Percentiles rank a stretch among this genome's conserved stretches.
phyloP scores from a whole-genome alignment of 1,140 invertebrate genomes.

The Maniola jurtina region DNA sequence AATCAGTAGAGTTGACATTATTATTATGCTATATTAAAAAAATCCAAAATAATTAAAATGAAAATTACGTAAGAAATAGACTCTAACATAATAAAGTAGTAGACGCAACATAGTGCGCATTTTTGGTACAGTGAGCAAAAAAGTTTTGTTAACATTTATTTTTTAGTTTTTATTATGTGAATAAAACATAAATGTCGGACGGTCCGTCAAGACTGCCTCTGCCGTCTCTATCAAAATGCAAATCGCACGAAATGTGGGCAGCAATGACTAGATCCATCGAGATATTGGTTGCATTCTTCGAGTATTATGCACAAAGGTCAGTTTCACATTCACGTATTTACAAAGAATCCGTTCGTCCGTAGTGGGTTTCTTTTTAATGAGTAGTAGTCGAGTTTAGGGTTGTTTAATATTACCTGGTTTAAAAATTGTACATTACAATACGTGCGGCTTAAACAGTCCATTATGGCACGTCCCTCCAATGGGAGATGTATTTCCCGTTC shows the following conservation, averaged over 20 bases:
- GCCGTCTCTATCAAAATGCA: constrained; percentile 66
- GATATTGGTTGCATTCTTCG: constrained; percentile 88
- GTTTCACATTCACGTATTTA: neutral
- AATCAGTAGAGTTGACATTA: too few species aligned
- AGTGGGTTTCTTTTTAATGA: too few species aligned
- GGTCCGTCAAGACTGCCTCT: constrained; percentile 50
- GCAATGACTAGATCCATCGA: constrained; percentile 87
- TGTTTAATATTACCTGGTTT: too few species aligned
- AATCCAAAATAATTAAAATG: neutral
- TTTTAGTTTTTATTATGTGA: constrained; percentile 17
- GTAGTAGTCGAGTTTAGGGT: too few species aligned
- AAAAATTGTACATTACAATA: too few species aligned
- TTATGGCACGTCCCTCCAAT: too few species aligned
- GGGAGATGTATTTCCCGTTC: too few species aligned
- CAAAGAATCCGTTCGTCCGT: too few species aligned
- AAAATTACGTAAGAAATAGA: neutral
- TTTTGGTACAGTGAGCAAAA: neutral
- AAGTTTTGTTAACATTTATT: neutral
- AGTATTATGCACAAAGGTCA: constrained; percentile 87
- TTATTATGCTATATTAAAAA: too few species aligned
- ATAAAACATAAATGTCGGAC: constrained; percentile 53
- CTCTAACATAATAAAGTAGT: neutral
- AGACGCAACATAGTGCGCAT: neutral
- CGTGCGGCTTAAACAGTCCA: too few species aligned
- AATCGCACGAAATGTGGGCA: constrained; percentile 84